These are phyloP conservation scores for Magallana nippona DNA, from an alignment of 2,888 invertebrate species.

Conservation along the genomic window DNA sequence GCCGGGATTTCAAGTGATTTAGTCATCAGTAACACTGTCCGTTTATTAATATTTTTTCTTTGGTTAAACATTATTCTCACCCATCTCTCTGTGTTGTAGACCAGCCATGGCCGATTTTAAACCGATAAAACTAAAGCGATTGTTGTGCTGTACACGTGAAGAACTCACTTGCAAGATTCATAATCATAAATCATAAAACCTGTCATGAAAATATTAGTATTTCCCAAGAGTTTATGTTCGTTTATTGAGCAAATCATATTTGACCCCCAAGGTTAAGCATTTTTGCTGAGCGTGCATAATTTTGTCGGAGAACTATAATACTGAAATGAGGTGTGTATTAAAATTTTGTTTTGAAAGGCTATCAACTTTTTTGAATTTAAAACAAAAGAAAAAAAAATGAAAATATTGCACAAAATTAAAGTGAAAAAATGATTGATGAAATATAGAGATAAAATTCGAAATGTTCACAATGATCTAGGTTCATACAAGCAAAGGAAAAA, in stretches of 20 bases:
- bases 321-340: background rate
- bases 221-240: background rate
- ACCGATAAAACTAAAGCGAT: too few species aligned
- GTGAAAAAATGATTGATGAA: background rate
- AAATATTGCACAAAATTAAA: conserved; percentile 19
- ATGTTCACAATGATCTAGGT: background rate
- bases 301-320: background rate
- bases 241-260: conserved; percentile 5
- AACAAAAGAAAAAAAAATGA: background rate
- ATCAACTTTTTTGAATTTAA: background rate
- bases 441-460: background rate
- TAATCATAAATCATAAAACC: background rate
- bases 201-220: background rate
- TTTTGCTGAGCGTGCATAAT: conserved; percentile 24
- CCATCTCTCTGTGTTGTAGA: background rate
- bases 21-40: background rate
- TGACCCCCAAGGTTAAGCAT: background rate
- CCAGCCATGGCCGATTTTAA: too few species aligned
- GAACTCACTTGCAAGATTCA: conserved; percentile 5
- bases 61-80: background rate
- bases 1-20: conserved; percentile 16
- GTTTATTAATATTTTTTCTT: background rate
- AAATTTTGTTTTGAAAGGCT: background rate
- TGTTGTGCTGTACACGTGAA: background rate
- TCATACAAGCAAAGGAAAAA: background rate